Percentiles rank a stretch among this genome's conserved stretches.
phyloP scores from a whole-genome alignment of 1,140 invertebrate species.

The Procambarus clarkii region DNA sequence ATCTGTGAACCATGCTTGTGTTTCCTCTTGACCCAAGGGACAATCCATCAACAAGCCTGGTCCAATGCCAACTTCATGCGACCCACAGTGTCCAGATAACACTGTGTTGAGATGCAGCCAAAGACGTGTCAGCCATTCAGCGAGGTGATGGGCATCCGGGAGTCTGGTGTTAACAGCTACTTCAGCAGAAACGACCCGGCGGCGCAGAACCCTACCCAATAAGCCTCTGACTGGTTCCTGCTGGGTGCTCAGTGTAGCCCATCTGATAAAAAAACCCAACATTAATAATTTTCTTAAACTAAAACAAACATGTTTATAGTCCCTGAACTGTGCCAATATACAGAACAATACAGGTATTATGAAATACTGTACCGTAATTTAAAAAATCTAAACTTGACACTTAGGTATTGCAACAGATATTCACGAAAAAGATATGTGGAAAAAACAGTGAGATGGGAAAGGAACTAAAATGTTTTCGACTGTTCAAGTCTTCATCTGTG shows the following conservation, averaged over 20 bases:
- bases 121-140: constrained; percentile 54
- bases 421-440: no score
- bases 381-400: no score
- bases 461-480: no score
- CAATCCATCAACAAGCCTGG: constrained; percentile 56
- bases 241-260: constrained; percentile 42
- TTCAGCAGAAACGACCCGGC: constrained; percentile 51
- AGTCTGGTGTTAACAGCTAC: constrained; percentile 54
- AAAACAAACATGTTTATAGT: no score
- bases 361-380: no score
- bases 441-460: no score
- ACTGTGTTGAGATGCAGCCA: constrained; percentile 62
- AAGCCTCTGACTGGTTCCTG: constrained; percentile 57
- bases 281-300: not conserved
- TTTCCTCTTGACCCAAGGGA: constrained; percentile 59
- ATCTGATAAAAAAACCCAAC: constrained; percentile 14
- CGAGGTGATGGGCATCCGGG: constrained; percentile 59
- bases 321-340: no score
- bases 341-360: no score
- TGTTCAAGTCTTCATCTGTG: no score
- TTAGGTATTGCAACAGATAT: no score
- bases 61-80: constrained; percentile 30
- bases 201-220: constrained; percentile 46
- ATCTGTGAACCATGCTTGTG: constrained; percentile 56
- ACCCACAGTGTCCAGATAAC: constrained; percentile 58